A percentile compares a stretch with the other conserved stretches of the same genome.
Evolutionary conservation across 2,113 vertebrate genomes (phyloP).

Genomic region (Paracanthobrama guichenoti): DNA sequence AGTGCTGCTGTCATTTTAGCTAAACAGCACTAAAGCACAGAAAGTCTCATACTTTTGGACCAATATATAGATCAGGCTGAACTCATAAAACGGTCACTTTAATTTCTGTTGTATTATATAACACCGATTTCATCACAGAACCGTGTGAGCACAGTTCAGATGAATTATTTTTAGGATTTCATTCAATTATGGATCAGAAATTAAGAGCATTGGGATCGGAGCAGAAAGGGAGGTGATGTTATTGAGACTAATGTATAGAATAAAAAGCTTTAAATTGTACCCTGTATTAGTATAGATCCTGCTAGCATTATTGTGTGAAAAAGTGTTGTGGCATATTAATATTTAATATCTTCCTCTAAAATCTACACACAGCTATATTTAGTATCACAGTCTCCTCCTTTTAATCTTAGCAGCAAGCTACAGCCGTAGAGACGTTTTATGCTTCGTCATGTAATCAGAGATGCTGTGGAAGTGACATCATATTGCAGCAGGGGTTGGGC

Average conservation of each 20-base stretch:
- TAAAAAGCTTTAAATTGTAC: neutral
- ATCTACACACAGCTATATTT: slow-evolving; percentile 18
- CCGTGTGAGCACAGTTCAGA: neutral
- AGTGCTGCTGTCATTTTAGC: neutral
- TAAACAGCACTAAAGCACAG: too few relatives aligned
- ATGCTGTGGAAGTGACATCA: slow-evolving; percentile 28
- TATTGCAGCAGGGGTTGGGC: neutral
- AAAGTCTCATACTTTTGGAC: neutral
- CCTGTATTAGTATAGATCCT: neutral
- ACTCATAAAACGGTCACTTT: neutral
- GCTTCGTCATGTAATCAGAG: slow-evolving; percentile 9
- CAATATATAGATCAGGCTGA: neutral
- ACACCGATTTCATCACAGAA: neutral
- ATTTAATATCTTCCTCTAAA: neutral
- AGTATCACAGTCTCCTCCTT: slow-evolving; percentile 1
- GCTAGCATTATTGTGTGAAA: neutral
- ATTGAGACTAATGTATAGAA: neutral
- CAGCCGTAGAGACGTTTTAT: slow-evolving; percentile 7
- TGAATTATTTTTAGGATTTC: neutral
- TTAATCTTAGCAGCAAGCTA: neutral
- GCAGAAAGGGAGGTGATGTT: neutral
- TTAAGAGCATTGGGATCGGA: neutral
- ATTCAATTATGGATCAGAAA: neutral
- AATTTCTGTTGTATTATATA: neutral
- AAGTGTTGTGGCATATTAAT: neutral